phyloP scores from a whole-genome alignment of 2,888 invertebrate genomes.

The Ellobium chinense region DNA sequence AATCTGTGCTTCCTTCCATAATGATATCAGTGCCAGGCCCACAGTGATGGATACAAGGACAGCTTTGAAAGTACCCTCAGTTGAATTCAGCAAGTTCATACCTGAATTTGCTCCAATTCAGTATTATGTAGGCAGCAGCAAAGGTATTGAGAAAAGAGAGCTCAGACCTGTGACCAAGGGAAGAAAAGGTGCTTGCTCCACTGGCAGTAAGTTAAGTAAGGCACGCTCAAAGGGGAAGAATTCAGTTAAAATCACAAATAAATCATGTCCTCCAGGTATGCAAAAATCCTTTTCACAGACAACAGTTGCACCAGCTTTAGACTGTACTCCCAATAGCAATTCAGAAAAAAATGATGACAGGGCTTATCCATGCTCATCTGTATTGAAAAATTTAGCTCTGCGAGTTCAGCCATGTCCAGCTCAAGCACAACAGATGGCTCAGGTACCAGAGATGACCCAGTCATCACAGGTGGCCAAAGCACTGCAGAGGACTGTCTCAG shows the following conservation, averaged over 20 bases:
- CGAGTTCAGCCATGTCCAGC: background rate
- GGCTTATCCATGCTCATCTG: constrained; percentile 21
- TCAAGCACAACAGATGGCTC: no score
- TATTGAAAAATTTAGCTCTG: constrained; percentile 30
- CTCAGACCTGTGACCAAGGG: background rate
- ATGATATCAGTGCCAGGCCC: background rate
- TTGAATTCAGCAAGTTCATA: no score
- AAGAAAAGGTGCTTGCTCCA: background rate
- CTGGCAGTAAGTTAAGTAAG: constrained; percentile 15
- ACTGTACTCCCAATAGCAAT: no score
- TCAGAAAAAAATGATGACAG: no score
- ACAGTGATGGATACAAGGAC: background rate
- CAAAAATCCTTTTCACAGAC: no score
- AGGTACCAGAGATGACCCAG: background rate
- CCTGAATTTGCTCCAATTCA: no score
- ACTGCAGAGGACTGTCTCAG: background rate
- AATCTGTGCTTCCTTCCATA: constrained; percentile 13
- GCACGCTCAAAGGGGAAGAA: background rate
- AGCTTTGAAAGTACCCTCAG: background rate
- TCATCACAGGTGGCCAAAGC: no score
- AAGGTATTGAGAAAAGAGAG: constrained; percentile 18
- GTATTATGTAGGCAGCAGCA: constrained; percentile 14
- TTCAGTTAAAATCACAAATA: background rate
- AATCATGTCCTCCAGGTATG: background rate
- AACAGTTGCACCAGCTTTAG: no score